Conservation (phyloP, 2,113 vertebrate species). For the Octodon degus region DNA sequence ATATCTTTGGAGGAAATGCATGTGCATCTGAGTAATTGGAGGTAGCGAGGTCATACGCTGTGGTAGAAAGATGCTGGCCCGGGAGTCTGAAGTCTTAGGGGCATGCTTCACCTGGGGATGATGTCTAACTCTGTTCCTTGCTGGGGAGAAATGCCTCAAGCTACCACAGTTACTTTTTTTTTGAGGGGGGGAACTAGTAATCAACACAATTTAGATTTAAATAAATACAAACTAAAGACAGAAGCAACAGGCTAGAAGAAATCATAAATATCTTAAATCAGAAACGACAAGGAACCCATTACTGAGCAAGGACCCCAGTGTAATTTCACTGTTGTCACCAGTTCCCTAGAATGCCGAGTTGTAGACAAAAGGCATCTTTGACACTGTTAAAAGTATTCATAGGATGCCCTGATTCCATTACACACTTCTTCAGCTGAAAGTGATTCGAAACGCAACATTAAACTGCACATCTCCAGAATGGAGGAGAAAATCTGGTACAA, state of each 20-base stretch:
- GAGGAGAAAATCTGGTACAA: conserved; percentile 82
- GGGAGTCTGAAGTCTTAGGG: background rate
- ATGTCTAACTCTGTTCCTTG: background rate
- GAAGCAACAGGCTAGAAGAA: conserved; percentile 60
- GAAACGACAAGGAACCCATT: conserved; percentile 78
- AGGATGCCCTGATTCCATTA: conserved; percentile 83
- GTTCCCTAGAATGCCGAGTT: conserved; percentile 64
- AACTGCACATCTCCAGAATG: conserved; percentile 80
- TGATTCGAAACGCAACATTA: conserved; percentile 84
- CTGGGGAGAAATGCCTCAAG: background rate
- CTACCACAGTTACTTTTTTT: background rate
- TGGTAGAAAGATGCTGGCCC: too few relatives aligned
- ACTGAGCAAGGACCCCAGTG: conserved; percentile 74
- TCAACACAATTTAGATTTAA: background rate
- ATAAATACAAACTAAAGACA: conserved; percentile 34
- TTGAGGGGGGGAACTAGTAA: conserved; percentile 22
- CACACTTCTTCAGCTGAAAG: conserved; percentile 83
- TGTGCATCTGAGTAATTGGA: rapidly evolving
- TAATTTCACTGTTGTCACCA: conserved; percentile 76
- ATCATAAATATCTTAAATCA: conserved; percentile 73
- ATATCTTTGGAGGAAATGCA: background rate
- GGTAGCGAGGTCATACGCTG: background rate
- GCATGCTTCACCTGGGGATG: background rate
- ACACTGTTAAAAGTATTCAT: conserved; percentile 79
- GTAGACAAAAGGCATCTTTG: conserved; percentile 79